Evolutionary conservation across 2,113 vertebrate species (phyloP).

Genomic region (Donacobius atricapilla): DNA sequence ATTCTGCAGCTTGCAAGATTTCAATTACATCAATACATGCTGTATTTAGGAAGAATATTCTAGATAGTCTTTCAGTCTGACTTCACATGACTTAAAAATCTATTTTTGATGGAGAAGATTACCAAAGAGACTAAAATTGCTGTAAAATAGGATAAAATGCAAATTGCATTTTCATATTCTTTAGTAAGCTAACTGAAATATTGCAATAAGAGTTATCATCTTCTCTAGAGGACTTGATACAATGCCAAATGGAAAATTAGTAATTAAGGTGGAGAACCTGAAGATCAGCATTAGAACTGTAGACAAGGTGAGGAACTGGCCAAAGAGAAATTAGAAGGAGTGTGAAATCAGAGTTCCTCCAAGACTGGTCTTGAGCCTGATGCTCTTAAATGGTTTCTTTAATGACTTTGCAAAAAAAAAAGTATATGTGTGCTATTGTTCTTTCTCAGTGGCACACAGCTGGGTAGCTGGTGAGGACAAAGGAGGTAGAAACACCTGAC

Average conservation of each 20-base stretch:
- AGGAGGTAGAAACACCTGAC: neutral
- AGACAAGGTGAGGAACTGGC: neutral
- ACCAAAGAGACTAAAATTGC: neutral
- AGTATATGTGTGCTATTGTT: neutral
- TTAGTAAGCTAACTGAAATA: neutral
- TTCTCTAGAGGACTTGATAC: neutral
- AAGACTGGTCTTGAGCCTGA: neutral
- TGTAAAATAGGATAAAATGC: neutral
- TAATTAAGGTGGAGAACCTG: neutral
- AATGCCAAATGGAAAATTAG: neutral
- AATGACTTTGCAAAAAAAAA: neutral
- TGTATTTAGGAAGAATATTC: neutral
- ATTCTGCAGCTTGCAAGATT: neutral
- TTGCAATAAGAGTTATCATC: neutral
- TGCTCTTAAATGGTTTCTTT: neutral
- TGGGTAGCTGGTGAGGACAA: neutral
- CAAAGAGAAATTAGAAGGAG: neutral
- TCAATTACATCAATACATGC: neutral
- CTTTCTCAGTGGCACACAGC: neutral
- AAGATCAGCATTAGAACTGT: neutral
- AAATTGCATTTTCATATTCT: neutral
- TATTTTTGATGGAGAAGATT: neutral
- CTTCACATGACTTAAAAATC: neutral
- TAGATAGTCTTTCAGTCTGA: neutral
- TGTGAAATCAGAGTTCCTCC: neutral